Evolutionary conservation across 2,888 invertebrate species (phyloP).

Genomic region (Bhutanitis thaidina): DNA sequence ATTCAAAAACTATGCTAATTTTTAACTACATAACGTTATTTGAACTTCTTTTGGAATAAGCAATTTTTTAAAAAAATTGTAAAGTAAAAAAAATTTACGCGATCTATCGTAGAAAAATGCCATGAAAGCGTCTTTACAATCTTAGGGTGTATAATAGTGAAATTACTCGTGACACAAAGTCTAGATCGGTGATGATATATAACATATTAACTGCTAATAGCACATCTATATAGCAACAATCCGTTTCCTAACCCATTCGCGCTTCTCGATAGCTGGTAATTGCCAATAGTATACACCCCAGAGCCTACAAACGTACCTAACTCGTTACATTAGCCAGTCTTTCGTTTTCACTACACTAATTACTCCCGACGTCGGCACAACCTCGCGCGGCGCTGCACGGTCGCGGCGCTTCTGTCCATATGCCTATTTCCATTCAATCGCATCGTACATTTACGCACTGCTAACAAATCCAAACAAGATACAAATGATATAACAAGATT

Average conservation of each 20-base stretch:
- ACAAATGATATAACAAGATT: too few relatives aligned
- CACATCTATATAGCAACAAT: too few relatives aligned
- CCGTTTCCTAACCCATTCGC: too few relatives aligned
- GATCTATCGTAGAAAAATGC: neutral
- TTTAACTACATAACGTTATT: too few relatives aligned
- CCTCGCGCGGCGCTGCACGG: constrained; percentile 3
- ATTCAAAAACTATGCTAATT: too few relatives aligned
- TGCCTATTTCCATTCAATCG: neutral
- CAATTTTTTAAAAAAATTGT: too few relatives aligned
- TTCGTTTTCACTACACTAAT: constrained; percentile 73
- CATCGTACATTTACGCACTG: neutral
- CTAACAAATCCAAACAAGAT: too few relatives aligned
- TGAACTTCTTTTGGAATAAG: too few relatives aligned
- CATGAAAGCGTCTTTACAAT: neutral
- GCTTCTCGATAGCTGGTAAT: neutral
- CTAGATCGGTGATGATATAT: too few relatives aligned
- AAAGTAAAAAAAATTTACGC: neutral
- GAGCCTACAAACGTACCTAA: constrained; percentile 38
- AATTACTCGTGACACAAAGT: neutral
- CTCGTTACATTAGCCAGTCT: constrained; percentile 74
- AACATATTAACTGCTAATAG: too few relatives aligned
- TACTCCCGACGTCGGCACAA: constrained; percentile 24
- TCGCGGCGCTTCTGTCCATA: neutral
- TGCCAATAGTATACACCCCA: constrained; percentile 8
- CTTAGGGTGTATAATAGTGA: neutral